phyloP scores from a whole-genome alignment of 1,140 invertebrate genomes.

The Bombus waltoni region DNA sequence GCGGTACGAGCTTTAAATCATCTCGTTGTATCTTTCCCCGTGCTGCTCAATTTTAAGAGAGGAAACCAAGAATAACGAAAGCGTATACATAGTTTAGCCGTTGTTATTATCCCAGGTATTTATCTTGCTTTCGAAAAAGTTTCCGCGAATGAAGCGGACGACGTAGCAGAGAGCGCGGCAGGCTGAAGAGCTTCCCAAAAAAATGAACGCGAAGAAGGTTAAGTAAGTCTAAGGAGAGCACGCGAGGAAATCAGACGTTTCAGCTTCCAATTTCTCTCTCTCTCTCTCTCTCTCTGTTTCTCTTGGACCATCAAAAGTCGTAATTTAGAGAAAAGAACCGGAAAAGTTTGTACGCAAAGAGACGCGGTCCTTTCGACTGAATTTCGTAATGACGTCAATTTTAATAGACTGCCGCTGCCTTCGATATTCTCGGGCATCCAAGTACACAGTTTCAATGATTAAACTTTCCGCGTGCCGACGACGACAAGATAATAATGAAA shows the following conservation, averaged over 20 bases:
- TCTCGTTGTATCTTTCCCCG: background rate
- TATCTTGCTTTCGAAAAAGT: slow-evolving; percentile 3
- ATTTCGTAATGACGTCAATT: background rate
- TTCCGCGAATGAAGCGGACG: background rate
- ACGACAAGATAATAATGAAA: background rate
- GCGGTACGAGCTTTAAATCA: no score
- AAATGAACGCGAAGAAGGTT: background rate
- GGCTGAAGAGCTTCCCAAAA: background rate
- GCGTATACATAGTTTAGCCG: background rate
- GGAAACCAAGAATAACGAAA: no score
- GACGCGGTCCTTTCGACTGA: background rate
- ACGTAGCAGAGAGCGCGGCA: background rate
- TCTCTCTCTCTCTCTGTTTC: background rate
- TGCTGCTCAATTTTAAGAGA: background rate
- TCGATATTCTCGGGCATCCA: background rate
- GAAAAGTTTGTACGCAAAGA: background rate
- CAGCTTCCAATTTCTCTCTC: background rate
- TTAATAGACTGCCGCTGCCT: background rate
- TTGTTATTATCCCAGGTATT: background rate
- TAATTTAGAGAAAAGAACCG: background rate
- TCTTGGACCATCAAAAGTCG: background rate
- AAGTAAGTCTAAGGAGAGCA: background rate
- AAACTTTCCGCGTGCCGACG: background rate
- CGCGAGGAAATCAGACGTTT: background rate
- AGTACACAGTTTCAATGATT: no score